Percentiles rank a stretch among this genome's conserved stretches.
Evolutionary conservation across 2,797 vertebrate genomes (phyloP).

Genomic region (Artibeus lituratus): DNA sequence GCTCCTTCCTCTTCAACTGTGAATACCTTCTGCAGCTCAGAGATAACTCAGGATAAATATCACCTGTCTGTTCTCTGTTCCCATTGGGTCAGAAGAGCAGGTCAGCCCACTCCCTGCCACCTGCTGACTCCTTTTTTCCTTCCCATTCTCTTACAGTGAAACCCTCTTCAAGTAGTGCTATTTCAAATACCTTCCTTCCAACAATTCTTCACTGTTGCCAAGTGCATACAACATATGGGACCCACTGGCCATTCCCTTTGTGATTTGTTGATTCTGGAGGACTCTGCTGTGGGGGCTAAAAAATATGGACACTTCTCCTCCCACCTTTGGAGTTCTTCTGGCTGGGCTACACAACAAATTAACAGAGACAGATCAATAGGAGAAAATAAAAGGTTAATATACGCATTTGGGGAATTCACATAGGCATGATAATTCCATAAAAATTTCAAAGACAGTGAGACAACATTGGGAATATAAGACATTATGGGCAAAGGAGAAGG

Average conservation of each 20-base stretch:
- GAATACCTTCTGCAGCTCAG: background rate
- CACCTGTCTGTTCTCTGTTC: background rate
- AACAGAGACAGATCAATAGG: background rate
- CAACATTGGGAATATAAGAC: background rate
- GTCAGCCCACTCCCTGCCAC: too few relatives aligned
- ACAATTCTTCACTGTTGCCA: constrained; percentile 51
- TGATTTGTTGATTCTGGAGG: constrained; percentile 52
- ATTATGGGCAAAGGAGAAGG: background rate
- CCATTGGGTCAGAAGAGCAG: background rate
- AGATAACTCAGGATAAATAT: background rate
- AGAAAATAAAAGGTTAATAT: background rate
- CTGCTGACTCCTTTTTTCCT: background rate
- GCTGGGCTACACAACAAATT: background rate
- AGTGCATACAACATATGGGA: background rate
- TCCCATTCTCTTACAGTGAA: constrained; percentile 60
- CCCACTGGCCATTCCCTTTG: constrained; percentile 56
- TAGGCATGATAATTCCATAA: background rate
- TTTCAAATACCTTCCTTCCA: constrained; percentile 59
- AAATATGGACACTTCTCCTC: background rate
- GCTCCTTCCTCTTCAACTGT: background rate
- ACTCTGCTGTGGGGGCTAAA: background rate
- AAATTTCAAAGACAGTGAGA: background rate
- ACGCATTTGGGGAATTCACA: background rate
- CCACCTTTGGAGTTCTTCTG: background rate
- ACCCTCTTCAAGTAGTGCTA: constrained; percentile 57